Conservation (phyloP, 2,113 vertebrate species). For the Eulacestoma nigropectus region DNA sequence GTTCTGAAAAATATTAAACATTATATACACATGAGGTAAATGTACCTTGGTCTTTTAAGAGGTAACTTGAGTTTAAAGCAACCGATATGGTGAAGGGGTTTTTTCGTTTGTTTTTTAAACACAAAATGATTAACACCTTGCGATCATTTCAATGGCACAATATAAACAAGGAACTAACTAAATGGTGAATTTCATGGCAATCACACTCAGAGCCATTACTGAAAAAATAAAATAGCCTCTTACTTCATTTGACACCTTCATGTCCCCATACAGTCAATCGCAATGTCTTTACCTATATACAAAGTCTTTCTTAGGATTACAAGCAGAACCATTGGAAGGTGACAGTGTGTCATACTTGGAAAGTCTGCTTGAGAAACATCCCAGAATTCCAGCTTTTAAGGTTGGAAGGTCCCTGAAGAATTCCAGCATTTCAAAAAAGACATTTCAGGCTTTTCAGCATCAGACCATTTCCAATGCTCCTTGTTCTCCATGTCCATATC, state of each 20-base stretch:
- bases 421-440: constrained; percentile 16
- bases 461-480: not conserved
- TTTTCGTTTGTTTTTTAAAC: not conserved
- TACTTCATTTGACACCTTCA: constrained; percentile 13
- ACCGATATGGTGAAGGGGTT: constrained; percentile 55
- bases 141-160: constrained; percentile 61
- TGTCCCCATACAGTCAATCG: not conserved
- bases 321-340: constrained; percentile 17
- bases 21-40: constrained; percentile 82
- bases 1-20: constrained; percentile 74
- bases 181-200: constrained; percentile 58
- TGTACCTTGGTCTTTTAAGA: constrained; percentile 81
- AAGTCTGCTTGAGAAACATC: constrained; percentile 7
- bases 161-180: constrained; percentile 57
- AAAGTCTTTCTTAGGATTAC: constrained; percentile 9
- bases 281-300: constrained; percentile 42
- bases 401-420: constrained; percentile 25
- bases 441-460: not conserved
- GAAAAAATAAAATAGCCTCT: constrained; percentile 55
- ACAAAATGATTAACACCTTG: constrained; percentile 56
- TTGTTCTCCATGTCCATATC: not conserved
- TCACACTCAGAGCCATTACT: constrained; percentile 35
- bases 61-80: constrained; percentile 82
- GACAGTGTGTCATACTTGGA: not conserved
- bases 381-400: constrained; percentile 41